Conservation (phyloP, 2,888 invertebrate species). For the Coecobrya sp. region DNA sequence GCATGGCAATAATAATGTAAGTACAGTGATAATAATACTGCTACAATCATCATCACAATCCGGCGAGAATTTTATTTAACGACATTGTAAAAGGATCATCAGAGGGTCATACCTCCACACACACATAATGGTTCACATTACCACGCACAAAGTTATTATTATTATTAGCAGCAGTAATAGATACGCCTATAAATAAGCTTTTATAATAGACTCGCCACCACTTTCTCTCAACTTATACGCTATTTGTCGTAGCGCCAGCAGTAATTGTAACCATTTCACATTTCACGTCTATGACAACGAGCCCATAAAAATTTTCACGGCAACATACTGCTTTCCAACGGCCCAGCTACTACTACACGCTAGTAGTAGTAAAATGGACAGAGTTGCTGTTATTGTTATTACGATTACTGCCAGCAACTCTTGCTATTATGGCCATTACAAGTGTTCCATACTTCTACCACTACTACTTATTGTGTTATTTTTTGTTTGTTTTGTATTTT, state of each 20-base stretch:
- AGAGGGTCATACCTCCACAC: constrained; percentile 8
- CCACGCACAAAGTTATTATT: background rate
- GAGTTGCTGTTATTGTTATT: constrained; percentile 75
- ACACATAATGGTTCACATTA: background rate
- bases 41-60: too few species aligned
- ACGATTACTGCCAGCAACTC: constrained; percentile 71
- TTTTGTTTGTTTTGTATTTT: constrained; percentile 26
- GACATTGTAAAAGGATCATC: constrained; percentile 52
- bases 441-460: constrained; percentile 53
- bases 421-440: constrained; percentile 74
- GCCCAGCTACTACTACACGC: background rate
- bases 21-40: too few species aligned
- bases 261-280: constrained; percentile 63
- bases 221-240: background rate
- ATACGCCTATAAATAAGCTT: background rate
- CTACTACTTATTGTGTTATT: constrained; percentile 38
- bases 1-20: too few species aligned
- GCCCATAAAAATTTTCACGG: constrained; percentile 52
- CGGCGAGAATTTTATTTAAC: constrained; percentile 33
- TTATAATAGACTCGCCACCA: constrained; percentile 21
- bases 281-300: constrained; percentile 45
- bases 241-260: background rate
- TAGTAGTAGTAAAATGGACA: constrained; percentile 69
- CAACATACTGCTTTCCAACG: constrained; percentile 14
- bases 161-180: background rate